Percentiles rank a stretch among this genome's conserved stretches.
These are phyloP conservation scores for Xiphorhynchus elegans DNA, from an alignment of 2,113 vertebrate genomes.

Conservation along the genomic window DNA sequence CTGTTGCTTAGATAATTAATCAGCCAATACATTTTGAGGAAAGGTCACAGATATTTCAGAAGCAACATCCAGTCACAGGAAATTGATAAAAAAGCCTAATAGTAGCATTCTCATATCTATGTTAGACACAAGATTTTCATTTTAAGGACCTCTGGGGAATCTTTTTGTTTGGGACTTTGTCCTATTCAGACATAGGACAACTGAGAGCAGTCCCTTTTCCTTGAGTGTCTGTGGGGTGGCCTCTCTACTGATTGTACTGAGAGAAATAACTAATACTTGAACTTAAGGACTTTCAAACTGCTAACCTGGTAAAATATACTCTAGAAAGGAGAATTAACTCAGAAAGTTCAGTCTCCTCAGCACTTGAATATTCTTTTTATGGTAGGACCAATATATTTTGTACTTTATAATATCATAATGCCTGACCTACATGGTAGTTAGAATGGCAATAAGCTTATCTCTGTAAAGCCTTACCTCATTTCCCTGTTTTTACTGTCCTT, in stretches of 20 bases:
- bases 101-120: neutral
- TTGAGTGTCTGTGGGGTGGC: neutral
- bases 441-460: neutral
- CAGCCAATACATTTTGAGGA: neutral
- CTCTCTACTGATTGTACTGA: neutral
- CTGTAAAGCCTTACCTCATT: neutral
- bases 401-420: neutral
- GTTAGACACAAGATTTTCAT: neutral
- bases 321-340: neutral
- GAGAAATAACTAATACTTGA: neutral
- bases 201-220: neutral
- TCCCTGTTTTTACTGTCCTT: neutral
- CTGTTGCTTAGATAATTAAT: neutral
- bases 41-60: neutral
- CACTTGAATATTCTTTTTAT: neutral
- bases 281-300: neutral
- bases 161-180: neutral
- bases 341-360: neutral
- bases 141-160: neutral
- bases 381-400: neutral
- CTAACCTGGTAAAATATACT: neutral
- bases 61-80: rapidly evolving
- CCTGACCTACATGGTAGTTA: neutral
- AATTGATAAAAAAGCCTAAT: neutral
- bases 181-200: neutral